phyloP scores from a whole-genome alignment of 2,797 vertebrate genomes.

The Dallia pectoralis region DNA sequence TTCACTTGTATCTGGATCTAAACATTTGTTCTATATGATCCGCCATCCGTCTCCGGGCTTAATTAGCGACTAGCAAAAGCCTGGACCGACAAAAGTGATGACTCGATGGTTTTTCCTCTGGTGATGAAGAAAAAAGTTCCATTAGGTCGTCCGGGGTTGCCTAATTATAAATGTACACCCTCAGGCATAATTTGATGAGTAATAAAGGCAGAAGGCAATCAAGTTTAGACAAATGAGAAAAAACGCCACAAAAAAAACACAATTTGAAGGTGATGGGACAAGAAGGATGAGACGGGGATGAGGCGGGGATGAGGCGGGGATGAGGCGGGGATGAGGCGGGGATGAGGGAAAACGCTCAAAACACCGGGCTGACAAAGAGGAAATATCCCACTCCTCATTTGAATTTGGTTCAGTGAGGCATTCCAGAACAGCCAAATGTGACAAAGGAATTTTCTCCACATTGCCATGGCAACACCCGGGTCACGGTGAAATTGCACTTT shows the following conservation, averaged over 20 bases:
- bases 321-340: constrained; percentile 14
- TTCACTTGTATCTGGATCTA: constrained; percentile 30
- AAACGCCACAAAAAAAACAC: constrained; percentile 13
- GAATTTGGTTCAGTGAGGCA: constrained; percentile 1
- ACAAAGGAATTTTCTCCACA: constrained; percentile 19
- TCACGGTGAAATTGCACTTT: constrained; percentile 55
- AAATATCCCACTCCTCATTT: constrained; percentile 1
- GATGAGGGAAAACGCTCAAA: constrained; percentile 4
- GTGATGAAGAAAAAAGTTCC: constrained; percentile 42
- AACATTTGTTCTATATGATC: constrained; percentile 38
- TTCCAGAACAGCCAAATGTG: constrained; percentile 23
- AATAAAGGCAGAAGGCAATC: constrained; percentile 44
- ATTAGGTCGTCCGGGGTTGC: constrained; percentile 24
- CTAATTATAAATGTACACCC: constrained; percentile 36
- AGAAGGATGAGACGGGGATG: constrained; percentile 15
- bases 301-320: constrained; percentile 13
- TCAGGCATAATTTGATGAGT: constrained; percentile 40
- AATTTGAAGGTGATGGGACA: constrained; percentile 28
- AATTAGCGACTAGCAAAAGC: background rate
- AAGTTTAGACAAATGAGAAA: constrained; percentile 36
- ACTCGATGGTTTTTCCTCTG: constrained; percentile 38
- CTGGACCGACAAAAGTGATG: constrained; percentile 15
- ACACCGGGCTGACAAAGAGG: background rate
- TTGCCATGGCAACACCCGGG: constrained; percentile 63
- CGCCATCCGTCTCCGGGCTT: background rate